Percentiles rank a stretch among this genome's conserved stretches.
Conservation (phyloP, 2,888 invertebrate genomes). For the Tanypteryx hageni region DNA sequence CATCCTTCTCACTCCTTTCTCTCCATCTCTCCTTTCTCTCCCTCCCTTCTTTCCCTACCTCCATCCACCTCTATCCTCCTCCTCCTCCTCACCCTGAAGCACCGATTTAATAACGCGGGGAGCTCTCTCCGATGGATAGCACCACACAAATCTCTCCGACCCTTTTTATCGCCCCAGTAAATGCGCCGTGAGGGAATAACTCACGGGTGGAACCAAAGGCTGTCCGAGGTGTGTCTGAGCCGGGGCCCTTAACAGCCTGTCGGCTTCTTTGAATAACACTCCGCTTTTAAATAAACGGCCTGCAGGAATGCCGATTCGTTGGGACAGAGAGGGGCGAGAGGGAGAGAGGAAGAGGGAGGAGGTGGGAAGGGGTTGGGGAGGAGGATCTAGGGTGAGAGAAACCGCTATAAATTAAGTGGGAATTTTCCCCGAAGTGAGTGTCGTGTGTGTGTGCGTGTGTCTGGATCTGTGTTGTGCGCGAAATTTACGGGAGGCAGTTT, state of each 20-base stretch:
- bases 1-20: not conserved
- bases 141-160: not conserved
- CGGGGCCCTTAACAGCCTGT: slow-evolving; percentile 38
- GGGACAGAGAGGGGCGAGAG: not conserved
- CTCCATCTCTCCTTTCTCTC: too few species aligned
- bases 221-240: slow-evolving; percentile 43
- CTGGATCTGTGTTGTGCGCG: not conserved
- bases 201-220: slow-evolving; percentile 48
- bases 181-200: slow-evolving; percentile 49
- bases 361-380: not conserved
- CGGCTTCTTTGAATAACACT: slow-evolving; percentile 63
- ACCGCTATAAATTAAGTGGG: slow-evolving; percentile 55
- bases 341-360: not conserved
- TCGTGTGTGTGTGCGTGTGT: slow-evolving; percentile 22
- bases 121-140: slow-evolving; percentile 30
- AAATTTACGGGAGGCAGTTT: slow-evolving; percentile 53
- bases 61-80: not conserved
- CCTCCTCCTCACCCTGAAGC: not conserved
- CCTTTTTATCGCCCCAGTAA: slow-evolving; percentile 50
- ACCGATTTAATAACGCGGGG: slow-evolving; percentile 52
- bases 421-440: slow-evolving; percentile 13
- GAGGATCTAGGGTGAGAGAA: slow-evolving; percentile 14
- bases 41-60: not conserved
- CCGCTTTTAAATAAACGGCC: slow-evolving; percentile 52
- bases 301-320: slow-evolving; percentile 51